phyloP scores from a whole-genome alignment of 2,888 invertebrate genomes.

The Sphaeridia pumilis region DNA sequence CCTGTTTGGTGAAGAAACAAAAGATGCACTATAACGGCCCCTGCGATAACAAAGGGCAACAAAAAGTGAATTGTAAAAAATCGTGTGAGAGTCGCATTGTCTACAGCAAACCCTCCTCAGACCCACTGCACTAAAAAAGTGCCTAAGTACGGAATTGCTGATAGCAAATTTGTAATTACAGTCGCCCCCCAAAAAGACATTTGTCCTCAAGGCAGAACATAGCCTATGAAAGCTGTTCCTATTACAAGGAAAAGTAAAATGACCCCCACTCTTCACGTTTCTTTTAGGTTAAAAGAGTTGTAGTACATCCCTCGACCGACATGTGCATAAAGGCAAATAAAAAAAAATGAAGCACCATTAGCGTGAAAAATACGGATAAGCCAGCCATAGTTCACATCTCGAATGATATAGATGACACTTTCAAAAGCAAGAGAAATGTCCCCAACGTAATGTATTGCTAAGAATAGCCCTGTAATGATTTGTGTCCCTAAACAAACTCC shows the following conservation, averaged over 20 bases:
- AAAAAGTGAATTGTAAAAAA: conserved; percentile 64
- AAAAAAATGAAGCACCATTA: conserved; percentile 61
- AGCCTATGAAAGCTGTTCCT: conserved; percentile 63
- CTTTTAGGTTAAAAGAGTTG: conserved; percentile 42
- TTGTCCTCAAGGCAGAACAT: conserved; percentile 66
- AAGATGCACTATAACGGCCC: conserved; percentile 52
- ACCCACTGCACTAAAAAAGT: conserved; percentile 54
- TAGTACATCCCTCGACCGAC: conserved; percentile 46
- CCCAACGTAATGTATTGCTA: conserved; percentile 57
- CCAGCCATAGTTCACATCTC: conserved; percentile 59
- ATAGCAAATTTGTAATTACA: conserved; percentile 63
- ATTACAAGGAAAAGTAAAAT: conserved; percentile 56
- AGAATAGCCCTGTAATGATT: conserved; percentile 55
- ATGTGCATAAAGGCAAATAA: conserved; percentile 57
- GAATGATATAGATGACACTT: conserved; percentile 56
- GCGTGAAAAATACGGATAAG: conserved; percentile 54
- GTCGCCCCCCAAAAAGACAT: conserved; percentile 71
- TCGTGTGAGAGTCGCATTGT: conserved; percentile 62
- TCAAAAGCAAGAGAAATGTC: conserved; percentile 53
- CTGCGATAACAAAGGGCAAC: conserved; percentile 54
- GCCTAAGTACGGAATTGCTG: conserved; percentile 59
- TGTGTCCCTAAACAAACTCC: conserved; percentile 53
- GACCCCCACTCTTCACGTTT: conserved; percentile 54
- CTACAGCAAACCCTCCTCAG: conserved; percentile 63
- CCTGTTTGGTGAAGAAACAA: conserved; percentile 55